Evolutionary conservation across 2,113 vertebrate species (phyloP).

Genomic region (Leptodactylus fuscus): DNA sequence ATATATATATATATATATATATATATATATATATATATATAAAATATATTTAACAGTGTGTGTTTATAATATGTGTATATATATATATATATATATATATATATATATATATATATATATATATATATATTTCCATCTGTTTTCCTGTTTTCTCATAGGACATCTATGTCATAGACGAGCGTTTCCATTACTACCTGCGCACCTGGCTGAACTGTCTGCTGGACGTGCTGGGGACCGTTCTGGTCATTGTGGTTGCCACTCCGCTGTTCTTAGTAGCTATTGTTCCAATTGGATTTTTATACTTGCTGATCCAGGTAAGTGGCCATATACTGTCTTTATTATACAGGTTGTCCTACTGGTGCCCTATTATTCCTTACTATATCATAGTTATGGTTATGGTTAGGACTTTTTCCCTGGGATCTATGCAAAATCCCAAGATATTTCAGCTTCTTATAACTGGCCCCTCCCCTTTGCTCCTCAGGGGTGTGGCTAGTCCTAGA

Average conservation of each 20-base stretch:
- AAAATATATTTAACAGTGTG: too few relatives aligned
- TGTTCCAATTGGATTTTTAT: slow-evolving; percentile 69
- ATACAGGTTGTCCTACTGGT: background rate
- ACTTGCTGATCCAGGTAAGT: slow-evolving; percentile 71
- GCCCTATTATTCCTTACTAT: background rate
- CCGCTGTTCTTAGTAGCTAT: slow-evolving; percentile 69
- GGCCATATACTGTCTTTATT: background rate
- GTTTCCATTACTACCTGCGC: slow-evolving; percentile 71
- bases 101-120: too few relatives aligned
- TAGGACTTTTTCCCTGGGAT: too few relatives aligned
- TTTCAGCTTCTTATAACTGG: background rate
- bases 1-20: too few relatives aligned
- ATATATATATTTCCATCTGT: background rate
- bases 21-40: too few relatives aligned
- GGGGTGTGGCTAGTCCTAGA: background rate
- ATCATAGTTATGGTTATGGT: background rate
- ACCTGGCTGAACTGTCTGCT: slow-evolving; percentile 71
- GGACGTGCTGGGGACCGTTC: slow-evolving; percentile 68
- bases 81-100: too few relatives aligned
- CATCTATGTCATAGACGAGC: slow-evolving; percentile 69
- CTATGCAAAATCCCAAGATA: background rate
- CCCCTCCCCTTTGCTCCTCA: too few relatives aligned
- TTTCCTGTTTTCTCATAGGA: slow-evolving; percentile 63
- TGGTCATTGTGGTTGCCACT: slow-evolving; percentile 69
- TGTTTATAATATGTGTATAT: too few relatives aligned